phyloP scores from a whole-genome alignment of 2,888 invertebrate species.

The Carcina quercana region DNA sequence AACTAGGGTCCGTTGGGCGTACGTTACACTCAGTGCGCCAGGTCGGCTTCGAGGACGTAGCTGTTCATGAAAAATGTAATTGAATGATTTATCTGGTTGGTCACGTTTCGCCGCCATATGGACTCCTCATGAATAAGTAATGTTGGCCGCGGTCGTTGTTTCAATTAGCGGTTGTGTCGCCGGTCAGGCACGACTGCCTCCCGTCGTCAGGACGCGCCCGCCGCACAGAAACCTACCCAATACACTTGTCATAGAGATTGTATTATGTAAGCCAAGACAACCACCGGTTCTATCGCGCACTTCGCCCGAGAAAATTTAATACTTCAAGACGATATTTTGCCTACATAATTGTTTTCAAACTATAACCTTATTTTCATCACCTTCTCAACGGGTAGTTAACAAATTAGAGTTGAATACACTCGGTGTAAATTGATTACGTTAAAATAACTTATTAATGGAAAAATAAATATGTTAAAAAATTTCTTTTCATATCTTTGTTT shows the following conservation, averaged over 20 bases:
- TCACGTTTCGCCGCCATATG: slow-evolving; percentile 69
- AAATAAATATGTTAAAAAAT: background rate
- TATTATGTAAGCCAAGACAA: too few relatives aligned
- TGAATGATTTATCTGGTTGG: slow-evolving; percentile 68
- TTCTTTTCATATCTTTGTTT: background rate
- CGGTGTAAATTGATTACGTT: too few relatives aligned
- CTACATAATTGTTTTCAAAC: too few relatives aligned
- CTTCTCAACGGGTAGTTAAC: slow-evolving; percentile 16
- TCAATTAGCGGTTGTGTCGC: slow-evolving; percentile 71
- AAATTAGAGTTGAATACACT: too few relatives aligned
- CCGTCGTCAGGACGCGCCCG: slow-evolving; percentile 22
- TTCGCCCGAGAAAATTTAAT: slow-evolving; percentile 20
- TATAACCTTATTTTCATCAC: slow-evolving; percentile 20
- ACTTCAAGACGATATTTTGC: slow-evolving; percentile 19
- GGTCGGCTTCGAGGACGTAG: slow-evolving; percentile 10
- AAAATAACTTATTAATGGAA: too few relatives aligned
- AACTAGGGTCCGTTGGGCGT: slow-evolving; percentile 8
- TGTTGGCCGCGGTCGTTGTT: slow-evolving; percentile 68
- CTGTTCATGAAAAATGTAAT: slow-evolving; percentile 66
- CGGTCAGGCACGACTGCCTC: slow-evolving; percentile 49
- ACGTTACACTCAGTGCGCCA: background rate
- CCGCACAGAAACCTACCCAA: slow-evolving; percentile 25
- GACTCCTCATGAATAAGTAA: slow-evolving; percentile 73
- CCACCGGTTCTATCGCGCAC: slow-evolving; percentile 15
- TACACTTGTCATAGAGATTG: slow-evolving; percentile 28